Conservation (phyloP, 2,888 invertebrate genomes). For the Gandaritis pyraliata region DNA sequence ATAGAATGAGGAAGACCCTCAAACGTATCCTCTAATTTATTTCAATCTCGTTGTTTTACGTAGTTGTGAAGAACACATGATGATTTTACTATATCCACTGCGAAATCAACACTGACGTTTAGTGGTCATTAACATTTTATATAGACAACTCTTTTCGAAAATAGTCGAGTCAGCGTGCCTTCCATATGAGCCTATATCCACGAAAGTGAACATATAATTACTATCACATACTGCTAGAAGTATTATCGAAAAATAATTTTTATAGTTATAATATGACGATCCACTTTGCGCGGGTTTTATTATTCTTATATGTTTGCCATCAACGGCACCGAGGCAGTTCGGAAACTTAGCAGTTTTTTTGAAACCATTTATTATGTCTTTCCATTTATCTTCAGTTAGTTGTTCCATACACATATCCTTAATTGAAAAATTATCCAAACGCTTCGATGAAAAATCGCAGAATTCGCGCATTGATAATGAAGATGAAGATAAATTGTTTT, state of each 20-base stretch:
- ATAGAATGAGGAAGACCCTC: conserved; percentile 42
- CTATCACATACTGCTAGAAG: neutral
- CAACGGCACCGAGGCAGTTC: neutral
- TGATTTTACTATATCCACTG: conserved; percentile 18
- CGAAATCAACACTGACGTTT: neutral
- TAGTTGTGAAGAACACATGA: conserved; percentile 42
- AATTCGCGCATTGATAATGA: conserved; percentile 12
- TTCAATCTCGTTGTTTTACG: conserved; percentile 41
- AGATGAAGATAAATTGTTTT: conserved; percentile 15
- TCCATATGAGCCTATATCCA: conserved; percentile 1
- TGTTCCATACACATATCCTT: conserved; percentile 1
- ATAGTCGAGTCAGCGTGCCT: neutral
- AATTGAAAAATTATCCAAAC: conserved; percentile 10
- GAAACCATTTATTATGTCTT: conserved; percentile 1
- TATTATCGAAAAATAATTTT: conserved; percentile 4
- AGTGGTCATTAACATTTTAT: conserved; percentile 1
- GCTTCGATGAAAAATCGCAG: conserved; percentile 9
- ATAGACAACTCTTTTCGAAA: neutral
- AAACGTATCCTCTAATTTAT: conserved; percentile 28
- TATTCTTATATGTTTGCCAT: neutral
- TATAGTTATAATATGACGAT: conserved; percentile 1
- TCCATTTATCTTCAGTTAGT: conserved; percentile 2
- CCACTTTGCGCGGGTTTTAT: neutral
- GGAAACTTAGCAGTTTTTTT: conserved; percentile 2
- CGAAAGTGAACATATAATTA: conserved; percentile 3